These are phyloP conservation scores for Orthosia gracilis DNA, from an alignment of 2,888 invertebrate genomes.

Conservation along the genomic window DNA sequence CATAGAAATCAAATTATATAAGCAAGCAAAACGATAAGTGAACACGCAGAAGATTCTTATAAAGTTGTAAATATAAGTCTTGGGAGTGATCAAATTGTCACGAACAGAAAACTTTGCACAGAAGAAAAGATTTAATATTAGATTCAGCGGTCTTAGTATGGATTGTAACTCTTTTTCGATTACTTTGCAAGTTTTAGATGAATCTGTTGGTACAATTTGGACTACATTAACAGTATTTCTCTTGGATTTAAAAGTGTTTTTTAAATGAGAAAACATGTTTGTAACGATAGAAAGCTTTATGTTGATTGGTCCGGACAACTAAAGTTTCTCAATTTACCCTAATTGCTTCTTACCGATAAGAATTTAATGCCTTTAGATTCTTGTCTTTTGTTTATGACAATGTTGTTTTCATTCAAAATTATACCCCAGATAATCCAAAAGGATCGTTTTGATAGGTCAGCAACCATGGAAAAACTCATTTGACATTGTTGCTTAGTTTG, in stretches of 20 bases:
- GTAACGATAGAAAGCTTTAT: no score
- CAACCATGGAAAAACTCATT: no score
- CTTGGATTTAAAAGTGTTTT: background rate
- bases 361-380: no score
- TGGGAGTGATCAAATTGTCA: background rate
- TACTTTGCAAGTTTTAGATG: background rate
- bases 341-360: no score
- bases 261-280: background rate
- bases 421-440: no score
- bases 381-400: no score
- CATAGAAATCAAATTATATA: background rate
- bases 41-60: background rate
- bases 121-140: constrained; percentile 26
- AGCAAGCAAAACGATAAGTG: background rate
- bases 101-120: constrained; percentile 35
- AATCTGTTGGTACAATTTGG: no score
- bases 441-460: no score
- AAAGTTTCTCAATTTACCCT: no score
- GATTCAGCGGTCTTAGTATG: constrained; percentile 21
- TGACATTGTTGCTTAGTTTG: no score
- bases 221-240: background rate
- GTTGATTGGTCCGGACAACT: no score
- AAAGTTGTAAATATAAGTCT: constrained; percentile 8
- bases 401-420: no score
- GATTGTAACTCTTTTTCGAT: constrained; percentile 19